Evolutionary conservation across 2,113 vertebrate species (phyloP).

Genomic region (Aegithalos caudatus): DNA sequence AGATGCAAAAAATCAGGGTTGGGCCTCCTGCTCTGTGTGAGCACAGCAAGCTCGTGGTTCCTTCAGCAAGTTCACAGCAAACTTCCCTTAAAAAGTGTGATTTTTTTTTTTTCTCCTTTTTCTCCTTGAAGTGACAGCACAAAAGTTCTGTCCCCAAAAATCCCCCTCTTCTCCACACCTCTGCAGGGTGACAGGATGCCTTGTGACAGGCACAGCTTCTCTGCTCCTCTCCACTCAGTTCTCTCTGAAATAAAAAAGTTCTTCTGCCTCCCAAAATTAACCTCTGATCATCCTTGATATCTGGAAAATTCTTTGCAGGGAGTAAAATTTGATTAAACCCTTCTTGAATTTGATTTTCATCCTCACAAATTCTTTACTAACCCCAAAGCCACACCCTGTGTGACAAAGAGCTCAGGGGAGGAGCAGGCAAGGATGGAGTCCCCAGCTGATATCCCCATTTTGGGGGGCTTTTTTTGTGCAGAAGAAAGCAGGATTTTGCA

Average conservation of each 20-base stretch:
- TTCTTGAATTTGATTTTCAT: no score
- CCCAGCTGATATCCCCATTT: rapidly evolving
- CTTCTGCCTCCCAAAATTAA: background rate
- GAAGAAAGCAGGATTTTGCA: background rate
- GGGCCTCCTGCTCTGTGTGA: background rate
- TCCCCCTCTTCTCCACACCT: background rate
- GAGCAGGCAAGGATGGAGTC: background rate
- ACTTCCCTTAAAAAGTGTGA: background rate
- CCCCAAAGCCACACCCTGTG: background rate
- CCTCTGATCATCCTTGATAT: background rate
- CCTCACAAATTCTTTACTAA: background rate
- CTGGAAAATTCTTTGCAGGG: background rate
- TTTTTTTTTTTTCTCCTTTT: background rate
- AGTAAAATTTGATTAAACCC: rapidly evolving
- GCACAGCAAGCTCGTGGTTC: background rate
- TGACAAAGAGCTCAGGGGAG: background rate
- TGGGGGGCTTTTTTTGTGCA: rapidly evolving
- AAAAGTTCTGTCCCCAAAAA: background rate
- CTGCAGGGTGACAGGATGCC: background rate
- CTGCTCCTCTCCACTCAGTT: background rate
- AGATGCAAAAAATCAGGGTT: background rate
- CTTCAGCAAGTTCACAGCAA: background rate
- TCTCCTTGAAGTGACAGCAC: background rate
- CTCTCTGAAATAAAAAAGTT: no score
- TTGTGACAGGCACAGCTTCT: background rate